phyloP scores from a whole-genome alignment of 2,797 vertebrate species.

The Danio tinwini region DNA sequence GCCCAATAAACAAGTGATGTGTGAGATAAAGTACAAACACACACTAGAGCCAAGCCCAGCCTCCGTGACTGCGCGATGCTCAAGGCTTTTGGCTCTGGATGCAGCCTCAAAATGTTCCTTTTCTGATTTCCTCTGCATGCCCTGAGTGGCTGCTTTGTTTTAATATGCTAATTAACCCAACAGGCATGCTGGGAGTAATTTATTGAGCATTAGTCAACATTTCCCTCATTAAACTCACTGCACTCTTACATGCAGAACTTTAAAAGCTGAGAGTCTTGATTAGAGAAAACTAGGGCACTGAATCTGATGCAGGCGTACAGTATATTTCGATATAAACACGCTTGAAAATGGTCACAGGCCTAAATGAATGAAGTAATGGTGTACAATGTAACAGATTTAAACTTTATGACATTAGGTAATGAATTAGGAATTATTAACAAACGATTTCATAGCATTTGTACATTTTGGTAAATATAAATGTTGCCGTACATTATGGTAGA shows the following conservation, averaged over 20 bases:
- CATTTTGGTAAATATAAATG: neutral
- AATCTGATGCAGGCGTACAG: neutral
- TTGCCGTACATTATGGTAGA: too few relatives aligned
- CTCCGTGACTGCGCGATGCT: constrained; percentile 42
- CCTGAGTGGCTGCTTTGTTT: constrained; percentile 62
- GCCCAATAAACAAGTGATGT: constrained; percentile 28
- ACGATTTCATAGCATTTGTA: neutral
- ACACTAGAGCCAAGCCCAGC: constrained; percentile 30
- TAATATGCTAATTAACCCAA: constrained; percentile 65
- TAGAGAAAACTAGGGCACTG: constrained; percentile 28
- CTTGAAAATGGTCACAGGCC: neutral
- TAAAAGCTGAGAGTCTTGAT: constrained; percentile 35
- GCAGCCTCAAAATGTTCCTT: constrained; percentile 52
- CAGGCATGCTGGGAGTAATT: constrained; percentile 66
- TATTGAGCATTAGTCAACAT: constrained; percentile 68
- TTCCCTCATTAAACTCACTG: constrained; percentile 59
- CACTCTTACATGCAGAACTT: constrained; percentile 46
- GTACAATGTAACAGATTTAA: neutral
- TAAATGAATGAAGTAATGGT: neutral
- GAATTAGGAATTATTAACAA: neutral
- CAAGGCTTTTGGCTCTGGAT: constrained; percentile 57
- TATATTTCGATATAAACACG: neutral
- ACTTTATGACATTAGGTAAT: neutral
- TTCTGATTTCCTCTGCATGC: constrained; percentile 56
- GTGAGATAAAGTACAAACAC: constrained; percentile 60